A percentile compares a stretch with the other conserved stretches of the same genome.
Conservation (phyloP, 2,888 invertebrate species). For the Folsomia candida region DNA sequence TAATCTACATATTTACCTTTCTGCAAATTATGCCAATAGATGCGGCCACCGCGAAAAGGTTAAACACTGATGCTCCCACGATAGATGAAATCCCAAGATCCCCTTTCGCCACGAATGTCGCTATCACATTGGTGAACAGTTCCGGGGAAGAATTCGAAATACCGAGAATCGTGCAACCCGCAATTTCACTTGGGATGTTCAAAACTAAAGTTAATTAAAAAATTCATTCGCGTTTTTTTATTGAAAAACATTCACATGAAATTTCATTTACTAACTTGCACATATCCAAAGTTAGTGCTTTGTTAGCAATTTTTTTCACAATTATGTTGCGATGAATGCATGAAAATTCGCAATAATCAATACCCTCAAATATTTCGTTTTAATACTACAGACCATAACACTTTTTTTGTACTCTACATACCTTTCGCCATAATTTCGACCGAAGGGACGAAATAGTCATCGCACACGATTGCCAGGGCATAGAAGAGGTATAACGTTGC, state of each 20-base stretch:
- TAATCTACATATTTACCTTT: not conserved
- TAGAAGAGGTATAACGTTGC: not conserved
- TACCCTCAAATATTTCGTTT: not conserved
- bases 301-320: no score
- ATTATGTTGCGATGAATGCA: no score
- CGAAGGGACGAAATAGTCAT: not conserved
- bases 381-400: not conserved
- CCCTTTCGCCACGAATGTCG: not conserved
- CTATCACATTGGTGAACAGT: not conserved
- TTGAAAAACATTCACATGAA: no score
- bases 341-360: no score
- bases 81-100: constrained; percentile 57
- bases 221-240: no score
- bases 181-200: not conserved
- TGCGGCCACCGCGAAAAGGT: not conserved
- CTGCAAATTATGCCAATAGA: not conserved
- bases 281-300: no score
- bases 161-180: not conserved
- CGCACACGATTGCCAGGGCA: not conserved
- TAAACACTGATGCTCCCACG: constrained; percentile 57
- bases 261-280: no score
- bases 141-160: not conserved
- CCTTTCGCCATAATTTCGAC: not conserved
- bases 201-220: no score
- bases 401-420: not conserved